Base-by-base conservation (phyloP, 2,113 vertebrate species). In the Podarcis raffonei region DNA sequence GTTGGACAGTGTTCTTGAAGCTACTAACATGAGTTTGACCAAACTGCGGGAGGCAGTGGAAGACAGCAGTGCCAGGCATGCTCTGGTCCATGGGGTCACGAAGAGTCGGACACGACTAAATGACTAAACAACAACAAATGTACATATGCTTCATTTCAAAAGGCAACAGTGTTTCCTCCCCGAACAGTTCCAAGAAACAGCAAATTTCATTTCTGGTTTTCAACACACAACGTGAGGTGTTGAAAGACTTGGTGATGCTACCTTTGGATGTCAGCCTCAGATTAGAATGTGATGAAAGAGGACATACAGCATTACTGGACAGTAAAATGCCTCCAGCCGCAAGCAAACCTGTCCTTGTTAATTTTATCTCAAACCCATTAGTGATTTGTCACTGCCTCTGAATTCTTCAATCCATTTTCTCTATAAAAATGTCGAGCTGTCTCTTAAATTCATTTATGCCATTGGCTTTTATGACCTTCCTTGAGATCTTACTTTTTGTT, bases 261-360 rank as follows among this genome's bases (percentile, higher is more conserved):
- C 92, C 88, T 95, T 95, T 93, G 91, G 93, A 91, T 93, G 85
- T 88, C 94, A 94, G 87, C 0, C 0, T 91, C 85, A 86, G 90
- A 93, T 95, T 91, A 95, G 94, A 94, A 91, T 89, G 90, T 94
- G 94, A 95, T 96, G 94, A 95, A 93, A 96, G 93, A 83, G 82
- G 89, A 90, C 90, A 84, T 94, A 95, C 94, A 89, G 87, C 92
- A 96, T 88, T 91, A 80, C 89, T 91, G 94, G 93, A 91, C 89
- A 94, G 90, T 91, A 92, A 94, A 97, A 86, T 90, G 91, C 94
- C 96, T 91, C 87, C 93, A 91, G 94, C 93, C 88, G 79, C 83
- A 88, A 93, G 93, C 86, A 96, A 94, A 84, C n/a, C 93, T 53
- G 30, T 96, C 93, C 93, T 97, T 81, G n/a, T 96, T 96, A 96